Conservation (phyloP, 2,113 vertebrate species). For the Columbina picui region DNA sequence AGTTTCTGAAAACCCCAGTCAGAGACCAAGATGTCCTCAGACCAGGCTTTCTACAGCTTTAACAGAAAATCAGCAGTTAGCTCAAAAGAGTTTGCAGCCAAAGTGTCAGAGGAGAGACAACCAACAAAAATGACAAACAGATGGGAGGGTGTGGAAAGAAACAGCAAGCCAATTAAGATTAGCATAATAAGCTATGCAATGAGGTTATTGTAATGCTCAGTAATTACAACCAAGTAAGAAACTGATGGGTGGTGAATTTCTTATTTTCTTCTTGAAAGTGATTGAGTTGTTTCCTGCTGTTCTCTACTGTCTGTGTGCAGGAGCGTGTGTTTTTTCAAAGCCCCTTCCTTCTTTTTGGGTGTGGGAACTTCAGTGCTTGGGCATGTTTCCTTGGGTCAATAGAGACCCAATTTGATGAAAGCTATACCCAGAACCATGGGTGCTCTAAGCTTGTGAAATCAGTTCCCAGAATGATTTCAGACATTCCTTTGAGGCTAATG, state of each 20-base stretch:
- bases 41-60: not conserved
- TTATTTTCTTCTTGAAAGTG: conserved; percentile 35
- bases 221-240: conserved; percentile 31
- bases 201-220: conserved; percentile 12
- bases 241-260: conserved; percentile 7
- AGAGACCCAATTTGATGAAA: not conserved
- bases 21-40: not conserved
- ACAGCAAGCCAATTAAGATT: conserved; percentile 28
- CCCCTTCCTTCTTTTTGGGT: not conserved
- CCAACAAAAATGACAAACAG: not conserved
- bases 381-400: not conserved
- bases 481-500: not conserved
- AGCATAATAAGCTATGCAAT: not conserved
- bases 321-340: not conserved
- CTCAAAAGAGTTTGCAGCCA: not conserved
- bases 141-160: conserved; percentile 7
- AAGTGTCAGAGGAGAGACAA: not conserved
- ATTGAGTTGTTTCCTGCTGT: conserved; percentile 8
- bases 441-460: not conserved
- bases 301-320: not conserved
- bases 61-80: not conserved
- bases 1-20: not conserved
- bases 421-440: not conserved
- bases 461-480: not conserved
- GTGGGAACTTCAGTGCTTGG: not conserved